These are phyloP conservation scores for Hyles vespertilio DNA, from an alignment of 1,140 invertebrate species.

Conservation along the genomic window DNA sequence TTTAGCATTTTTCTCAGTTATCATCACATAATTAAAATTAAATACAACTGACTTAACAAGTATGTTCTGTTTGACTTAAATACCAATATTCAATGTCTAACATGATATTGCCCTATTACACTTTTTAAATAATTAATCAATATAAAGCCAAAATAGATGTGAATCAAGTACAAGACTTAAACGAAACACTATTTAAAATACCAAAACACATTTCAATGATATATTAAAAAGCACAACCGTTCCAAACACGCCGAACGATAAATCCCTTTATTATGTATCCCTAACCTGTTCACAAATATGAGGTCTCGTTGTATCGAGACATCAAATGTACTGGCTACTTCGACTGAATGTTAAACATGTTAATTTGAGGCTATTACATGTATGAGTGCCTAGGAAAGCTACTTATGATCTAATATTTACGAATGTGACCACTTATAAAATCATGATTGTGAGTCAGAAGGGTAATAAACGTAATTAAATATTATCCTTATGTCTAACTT, in stretches of 20 bases:
- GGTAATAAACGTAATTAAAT: slow-evolving; percentile 56
- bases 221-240: too few relatives aligned
- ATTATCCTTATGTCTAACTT: slow-evolving; percentile 45
- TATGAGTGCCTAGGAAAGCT: slow-evolving; percentile 68
- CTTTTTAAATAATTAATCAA: too few relatives aligned
- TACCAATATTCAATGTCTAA: too few relatives aligned
- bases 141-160: too few relatives aligned
- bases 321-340: slow-evolving; percentile 27
- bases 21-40: too few relatives aligned
- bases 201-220: too few relatives aligned
- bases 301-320: slow-evolving; percentile 23
- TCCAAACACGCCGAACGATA: background rate
- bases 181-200: too few relatives aligned
- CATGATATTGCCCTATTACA: too few relatives aligned
- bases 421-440: slow-evolving; percentile 56
- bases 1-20: too few relatives aligned
- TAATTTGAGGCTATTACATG: slow-evolving; percentile 53
- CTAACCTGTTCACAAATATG: slow-evolving; percentile 9
- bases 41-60: too few relatives aligned
- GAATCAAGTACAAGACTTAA: too few relatives aligned
- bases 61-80: too few relatives aligned
- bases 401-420: slow-evolving; percentile 68
- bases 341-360: slow-evolving; percentile 34
- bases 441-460: slow-evolving; percentile 67
- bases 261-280: background rate